These are phyloP conservation scores for Meriones unguiculatus DNA, from an alignment of 2,113 vertebrate species.

Conservation along the genomic window DNA sequence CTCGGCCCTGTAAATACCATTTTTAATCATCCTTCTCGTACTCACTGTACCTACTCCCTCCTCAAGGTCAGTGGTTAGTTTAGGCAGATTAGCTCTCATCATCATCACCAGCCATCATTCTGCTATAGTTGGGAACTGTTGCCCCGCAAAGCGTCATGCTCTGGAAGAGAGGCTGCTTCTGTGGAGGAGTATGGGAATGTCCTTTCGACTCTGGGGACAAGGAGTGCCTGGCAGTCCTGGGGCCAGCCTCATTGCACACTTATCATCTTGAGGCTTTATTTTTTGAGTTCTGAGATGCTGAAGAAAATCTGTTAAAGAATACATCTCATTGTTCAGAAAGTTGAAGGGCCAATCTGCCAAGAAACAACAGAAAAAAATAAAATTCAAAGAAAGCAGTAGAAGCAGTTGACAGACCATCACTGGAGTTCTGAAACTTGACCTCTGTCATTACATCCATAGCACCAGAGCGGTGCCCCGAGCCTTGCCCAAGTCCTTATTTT, in stretches of 20 bases:
- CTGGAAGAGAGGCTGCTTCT: neutral
- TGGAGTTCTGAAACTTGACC: neutral
- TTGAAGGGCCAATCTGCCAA: neutral
- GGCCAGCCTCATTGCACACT: neutral
- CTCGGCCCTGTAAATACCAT: neutral
- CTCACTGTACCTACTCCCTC: neutral
- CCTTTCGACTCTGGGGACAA: neutral
- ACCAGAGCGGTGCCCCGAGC: neutral
- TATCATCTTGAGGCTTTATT: neutral
- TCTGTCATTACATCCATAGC: neutral
- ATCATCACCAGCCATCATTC: neutral
- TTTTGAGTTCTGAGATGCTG: neutral
- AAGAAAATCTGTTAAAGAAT: neutral
- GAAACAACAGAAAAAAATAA: neutral
- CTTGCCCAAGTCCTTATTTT: neutral
- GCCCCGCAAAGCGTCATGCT: neutral
- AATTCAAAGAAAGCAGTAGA: neutral
- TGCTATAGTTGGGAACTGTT: neutral
- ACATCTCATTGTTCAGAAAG: neutral
- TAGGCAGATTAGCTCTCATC: neutral
- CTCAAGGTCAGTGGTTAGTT: neutral
- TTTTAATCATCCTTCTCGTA: neutral
- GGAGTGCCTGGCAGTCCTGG: neutral
- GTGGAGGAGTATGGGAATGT: neutral
- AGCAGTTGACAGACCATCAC: neutral